A percentile compares a stretch with the other conserved stretches of the same genome.
Evolutionary conservation across 2,797 vertebrate species (phyloP).

Genomic region (Lutjanus campechanus): DNA sequence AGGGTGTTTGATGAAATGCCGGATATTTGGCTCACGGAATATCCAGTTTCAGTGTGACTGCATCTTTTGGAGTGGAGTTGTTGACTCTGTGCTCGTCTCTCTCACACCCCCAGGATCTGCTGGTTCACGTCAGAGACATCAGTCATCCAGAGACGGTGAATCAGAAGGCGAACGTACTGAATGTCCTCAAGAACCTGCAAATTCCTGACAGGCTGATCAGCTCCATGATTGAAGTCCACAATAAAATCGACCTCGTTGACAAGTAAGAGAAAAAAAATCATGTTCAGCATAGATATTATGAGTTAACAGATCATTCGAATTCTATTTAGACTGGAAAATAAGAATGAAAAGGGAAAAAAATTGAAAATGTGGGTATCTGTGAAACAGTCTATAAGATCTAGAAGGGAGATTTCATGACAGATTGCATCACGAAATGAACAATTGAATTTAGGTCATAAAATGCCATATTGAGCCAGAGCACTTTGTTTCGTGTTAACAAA

Average conservation of each 20-base stretch:
- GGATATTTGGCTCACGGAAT: not conserved
- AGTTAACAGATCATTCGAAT: not conserved
- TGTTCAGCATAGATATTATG: not conserved
- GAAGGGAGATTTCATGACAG: not conserved
- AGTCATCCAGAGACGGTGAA: conserved; percentile 92
- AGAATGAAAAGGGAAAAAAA: not conserved
- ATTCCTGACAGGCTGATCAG: conserved; percentile 88
- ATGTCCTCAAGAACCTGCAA: conserved; percentile 88
- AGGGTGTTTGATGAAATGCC: not conserved
- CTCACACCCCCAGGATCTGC: conserved; percentile 86
- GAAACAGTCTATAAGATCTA: not conserved
- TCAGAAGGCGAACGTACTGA: conserved; percentile 92
- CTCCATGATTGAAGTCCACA: conserved; percentile 93
- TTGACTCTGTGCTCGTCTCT: not conserved
- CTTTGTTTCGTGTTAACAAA: not conserved
- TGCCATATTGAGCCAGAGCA: no score
- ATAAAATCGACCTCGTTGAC: conserved; percentile 92
- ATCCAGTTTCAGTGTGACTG: not conserved
- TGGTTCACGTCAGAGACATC: conserved; percentile 94
- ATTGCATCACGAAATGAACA: not conserved
- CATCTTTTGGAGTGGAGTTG: not conserved
- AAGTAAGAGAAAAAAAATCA: conserved; percentile 79
- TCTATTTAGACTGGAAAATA: not conserved
- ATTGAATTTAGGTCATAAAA: not conserved
- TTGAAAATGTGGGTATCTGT: not conserved